These are phyloP conservation scores for Trissoscelio sp. DNA, from an alignment of 2,888 invertebrate genomes.

Conservation along the genomic window DNA sequence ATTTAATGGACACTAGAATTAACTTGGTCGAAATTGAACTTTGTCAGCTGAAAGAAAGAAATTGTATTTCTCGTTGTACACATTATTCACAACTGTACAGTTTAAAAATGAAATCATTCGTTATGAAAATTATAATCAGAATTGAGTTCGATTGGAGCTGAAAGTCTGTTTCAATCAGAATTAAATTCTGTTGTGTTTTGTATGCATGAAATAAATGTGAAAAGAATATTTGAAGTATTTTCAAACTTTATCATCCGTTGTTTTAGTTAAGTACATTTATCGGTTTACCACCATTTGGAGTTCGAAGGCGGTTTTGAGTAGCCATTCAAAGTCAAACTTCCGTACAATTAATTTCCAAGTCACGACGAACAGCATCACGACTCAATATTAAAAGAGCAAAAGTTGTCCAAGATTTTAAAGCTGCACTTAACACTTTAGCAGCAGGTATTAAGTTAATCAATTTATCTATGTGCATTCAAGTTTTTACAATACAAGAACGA, in stretches of 20 bases:
- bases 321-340: conserved; percentile 75
- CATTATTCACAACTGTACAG: too few relatives aligned
- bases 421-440: conserved; percentile 38
- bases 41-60: neutral
- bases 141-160: too few relatives aligned
- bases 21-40: conserved; percentile 19
- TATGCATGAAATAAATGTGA: too few relatives aligned
- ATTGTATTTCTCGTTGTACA: neutral
- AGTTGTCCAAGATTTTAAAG: conserved; percentile 41
- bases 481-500: conserved; percentile 11
- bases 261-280: conserved; percentile 26
- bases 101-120: too few relatives aligned
- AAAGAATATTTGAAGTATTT: too few relatives aligned
- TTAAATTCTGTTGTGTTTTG: too few relatives aligned
- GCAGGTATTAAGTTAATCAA: conserved; percentile 37
- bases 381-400: conserved; percentile 36
- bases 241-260: conserved; percentile 10
- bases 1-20: conserved; percentile 44
- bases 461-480: conserved; percentile 35
- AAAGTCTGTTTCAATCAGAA: too few relatives aligned
- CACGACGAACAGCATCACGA: conserved; percentile 55
- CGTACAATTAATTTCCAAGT: conserved; percentile 76
- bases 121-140: too few relatives aligned
- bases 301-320: conserved; percentile 61
- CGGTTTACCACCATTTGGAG: conserved; percentile 29